A percentile compares a stretch with the other conserved stretches of the same genome.
These are phyloP conservation scores for Tyria jacobaeae DNA, from an alignment of 2,888 invertebrate genomes.

Conservation along the genomic window DNA sequence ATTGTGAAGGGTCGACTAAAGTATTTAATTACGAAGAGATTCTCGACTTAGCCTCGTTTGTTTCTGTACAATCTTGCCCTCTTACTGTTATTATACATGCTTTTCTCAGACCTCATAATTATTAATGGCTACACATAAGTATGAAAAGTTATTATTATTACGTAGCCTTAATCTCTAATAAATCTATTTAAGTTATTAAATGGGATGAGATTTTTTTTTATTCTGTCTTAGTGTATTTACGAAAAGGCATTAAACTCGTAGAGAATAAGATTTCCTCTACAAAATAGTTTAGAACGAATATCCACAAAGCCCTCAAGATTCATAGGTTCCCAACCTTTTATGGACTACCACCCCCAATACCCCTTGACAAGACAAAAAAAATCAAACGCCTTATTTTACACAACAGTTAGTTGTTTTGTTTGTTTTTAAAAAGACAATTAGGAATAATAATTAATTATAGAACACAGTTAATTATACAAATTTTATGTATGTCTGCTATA, in stretches of 20 bases:
- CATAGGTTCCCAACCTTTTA: no score
- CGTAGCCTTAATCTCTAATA: slow-evolving; percentile 5
- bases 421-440: no score
- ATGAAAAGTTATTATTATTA: slow-evolving; percentile 21
- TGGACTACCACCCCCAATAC: no score
- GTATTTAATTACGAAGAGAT: slow-evolving; percentile 74
- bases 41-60: slow-evolving; percentile 57
- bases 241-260: background rate
- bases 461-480: no score
- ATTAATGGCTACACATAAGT: slow-evolving; percentile 34
- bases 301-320: no score
- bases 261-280: no score
- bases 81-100: slow-evolving; percentile 38
- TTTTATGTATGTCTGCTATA: no score
- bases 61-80: slow-evolving; percentile 51
- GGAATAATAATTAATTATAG: no score
- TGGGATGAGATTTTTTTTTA: background rate
- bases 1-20: slow-evolving; percentile 63
- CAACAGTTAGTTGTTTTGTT: no score
- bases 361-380: no score
- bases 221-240: background rate
- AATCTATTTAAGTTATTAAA: slow-evolving; percentile 12
- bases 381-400: no score
- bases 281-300: no score
- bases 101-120: slow-evolving; percentile 29